phyloP scores from a whole-genome alignment of 2,113 vertebrate species.

The Plecturocebus donacophilus region DNA sequence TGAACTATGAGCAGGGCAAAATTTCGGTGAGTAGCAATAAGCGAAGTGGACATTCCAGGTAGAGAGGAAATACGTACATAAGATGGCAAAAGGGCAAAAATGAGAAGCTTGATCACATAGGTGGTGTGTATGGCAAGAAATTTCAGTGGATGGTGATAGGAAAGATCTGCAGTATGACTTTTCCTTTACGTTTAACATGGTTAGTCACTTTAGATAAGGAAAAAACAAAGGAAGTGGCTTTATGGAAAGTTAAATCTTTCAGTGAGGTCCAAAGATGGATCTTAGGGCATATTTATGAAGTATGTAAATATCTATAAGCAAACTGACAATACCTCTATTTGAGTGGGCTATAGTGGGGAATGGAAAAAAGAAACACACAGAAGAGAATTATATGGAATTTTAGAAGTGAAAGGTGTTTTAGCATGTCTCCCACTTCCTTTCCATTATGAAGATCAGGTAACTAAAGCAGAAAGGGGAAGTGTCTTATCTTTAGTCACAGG shows the following conservation, averaged over 20 bases:
- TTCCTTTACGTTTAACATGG: background rate
- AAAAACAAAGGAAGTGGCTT: background rate
- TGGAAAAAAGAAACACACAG: background rate
- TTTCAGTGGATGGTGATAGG: background rate
- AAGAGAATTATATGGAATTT: background rate
- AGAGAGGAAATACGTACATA: background rate
- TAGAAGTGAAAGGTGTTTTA: slow-evolving; percentile 30
- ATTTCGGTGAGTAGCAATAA: background rate
- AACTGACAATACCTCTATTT: background rate
- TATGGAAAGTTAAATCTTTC: background rate
- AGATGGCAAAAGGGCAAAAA: background rate
- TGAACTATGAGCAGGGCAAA: background rate
- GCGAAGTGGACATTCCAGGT: background rate
- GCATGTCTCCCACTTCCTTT: background rate
- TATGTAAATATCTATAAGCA: background rate
- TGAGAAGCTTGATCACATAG: background rate
- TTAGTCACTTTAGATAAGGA: background rate
- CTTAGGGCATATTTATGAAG: slow-evolving; percentile 2
- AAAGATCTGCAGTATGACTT: background rate
- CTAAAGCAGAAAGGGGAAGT: slow-evolving; percentile 37
- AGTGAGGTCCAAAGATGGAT: background rate
- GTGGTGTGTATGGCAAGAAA: background rate
- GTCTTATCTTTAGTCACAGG: slow-evolving; percentile 24
- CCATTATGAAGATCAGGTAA: background rate
- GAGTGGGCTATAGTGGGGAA: background rate